Evolutionary conservation across 1,140 invertebrate species (phyloP).

Genomic region (Cylas formicarius): DNA sequence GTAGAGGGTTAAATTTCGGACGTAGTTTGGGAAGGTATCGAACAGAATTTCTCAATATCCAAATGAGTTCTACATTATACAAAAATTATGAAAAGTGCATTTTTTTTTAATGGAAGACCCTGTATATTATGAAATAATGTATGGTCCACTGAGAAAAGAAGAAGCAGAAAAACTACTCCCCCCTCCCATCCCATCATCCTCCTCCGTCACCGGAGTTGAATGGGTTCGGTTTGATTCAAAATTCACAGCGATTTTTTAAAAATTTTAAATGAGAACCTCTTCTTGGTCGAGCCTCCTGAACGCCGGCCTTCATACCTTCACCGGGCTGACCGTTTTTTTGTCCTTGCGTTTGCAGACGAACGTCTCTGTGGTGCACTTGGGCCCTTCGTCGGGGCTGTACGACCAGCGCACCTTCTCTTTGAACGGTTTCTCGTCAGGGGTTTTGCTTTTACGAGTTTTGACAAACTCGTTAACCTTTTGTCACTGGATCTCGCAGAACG

Average conservation of each 20-base stretch:
- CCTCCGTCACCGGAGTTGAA: not conserved
- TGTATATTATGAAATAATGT: not conserved
- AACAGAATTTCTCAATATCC: no score
- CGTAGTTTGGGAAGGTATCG: no score
- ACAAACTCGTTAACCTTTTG: slow-evolving; percentile 49
- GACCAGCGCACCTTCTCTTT: slow-evolving; percentile 41
- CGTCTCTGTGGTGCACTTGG: slow-evolving; percentile 39
- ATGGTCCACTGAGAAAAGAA: not conserved
- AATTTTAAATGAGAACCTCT: slow-evolving; percentile 7
- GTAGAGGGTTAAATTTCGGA: no score
- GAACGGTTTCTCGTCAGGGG: slow-evolving; percentile 35
- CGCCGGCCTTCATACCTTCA: slow-evolving; percentile 34
- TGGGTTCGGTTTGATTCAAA: not conserved
- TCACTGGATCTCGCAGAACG: slow-evolving; percentile 66
- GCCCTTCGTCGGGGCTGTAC: slow-evolving; percentile 41
- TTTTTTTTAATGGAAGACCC: no score
- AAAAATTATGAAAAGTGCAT: no score
- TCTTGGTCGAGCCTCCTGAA: slow-evolving; percentile 1
- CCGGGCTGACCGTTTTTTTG: slow-evolving; percentile 34
- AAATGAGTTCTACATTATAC: no score
- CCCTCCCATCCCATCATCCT: not conserved
- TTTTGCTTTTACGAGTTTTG: slow-evolving; percentile 43
- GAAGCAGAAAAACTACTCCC: not conserved
- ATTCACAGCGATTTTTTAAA: no score
- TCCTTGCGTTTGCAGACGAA: slow-evolving; percentile 36